phyloP scores from a whole-genome alignment of 2,113 vertebrate species.

The Dicrurus megarhynchus region DNA sequence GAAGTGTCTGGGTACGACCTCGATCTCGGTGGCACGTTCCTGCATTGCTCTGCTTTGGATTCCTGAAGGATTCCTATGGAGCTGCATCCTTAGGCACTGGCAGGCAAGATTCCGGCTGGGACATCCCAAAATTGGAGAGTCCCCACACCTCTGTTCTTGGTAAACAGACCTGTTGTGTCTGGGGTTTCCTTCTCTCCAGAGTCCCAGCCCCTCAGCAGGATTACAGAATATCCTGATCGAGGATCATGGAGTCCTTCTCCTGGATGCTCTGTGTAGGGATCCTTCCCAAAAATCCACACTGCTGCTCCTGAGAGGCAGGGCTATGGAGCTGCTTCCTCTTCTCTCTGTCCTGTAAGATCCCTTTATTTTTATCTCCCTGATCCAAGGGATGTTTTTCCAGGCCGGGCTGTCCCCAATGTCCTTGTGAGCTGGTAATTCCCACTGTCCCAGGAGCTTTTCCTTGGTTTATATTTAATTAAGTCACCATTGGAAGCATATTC shows the following conservation, averaged over 20 bases:
- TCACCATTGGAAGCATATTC: neutral
- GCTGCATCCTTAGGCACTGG: fast-evolving
- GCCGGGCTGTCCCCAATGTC: fast-evolving
- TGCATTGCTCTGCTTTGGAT: neutral
- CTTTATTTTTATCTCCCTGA: neutral
- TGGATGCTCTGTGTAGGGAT: neutral
- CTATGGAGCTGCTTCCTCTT: neutral
- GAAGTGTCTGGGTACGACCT: fast-evolving
- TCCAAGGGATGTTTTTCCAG: neutral
- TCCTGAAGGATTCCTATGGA: neutral
- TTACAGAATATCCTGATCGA: fast-evolving
- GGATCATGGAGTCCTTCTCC: neutral
- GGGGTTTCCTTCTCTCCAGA: neutral
- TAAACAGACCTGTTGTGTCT: neutral
- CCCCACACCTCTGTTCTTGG: fast-evolving
- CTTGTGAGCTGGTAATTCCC: neutral
- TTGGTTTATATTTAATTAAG: neutral
- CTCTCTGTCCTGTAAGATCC: neutral
- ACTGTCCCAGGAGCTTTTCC: neutral
- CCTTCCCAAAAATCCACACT: neutral
- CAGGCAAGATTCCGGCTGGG: fast-evolving
- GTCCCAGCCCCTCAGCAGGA: neutral
- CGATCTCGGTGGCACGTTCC: fast-evolving
- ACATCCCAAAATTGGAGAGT: fast-evolving
- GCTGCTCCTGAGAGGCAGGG: neutral